phyloP scores from a whole-genome alignment of 2,888 invertebrate genomes.

The Neelides folsomi region DNA sequence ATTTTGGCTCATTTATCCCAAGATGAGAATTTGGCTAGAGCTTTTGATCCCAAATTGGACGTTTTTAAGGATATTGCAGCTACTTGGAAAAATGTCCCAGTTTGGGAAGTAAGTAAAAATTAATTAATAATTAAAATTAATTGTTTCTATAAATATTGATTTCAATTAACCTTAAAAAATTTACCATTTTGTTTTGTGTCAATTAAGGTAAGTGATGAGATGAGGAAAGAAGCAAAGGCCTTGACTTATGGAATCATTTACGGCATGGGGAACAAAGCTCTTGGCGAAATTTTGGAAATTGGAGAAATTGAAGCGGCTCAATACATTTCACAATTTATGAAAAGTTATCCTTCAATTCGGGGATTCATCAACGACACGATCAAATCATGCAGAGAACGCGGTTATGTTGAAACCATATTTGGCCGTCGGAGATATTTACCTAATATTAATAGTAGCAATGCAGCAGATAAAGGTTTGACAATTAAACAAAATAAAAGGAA shows the following conservation, averaged over 20 bases:
- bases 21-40: constrained; percentile 53
- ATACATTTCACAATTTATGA: constrained; percentile 45
- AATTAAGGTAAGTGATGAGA: constrained; percentile 53
- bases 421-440: constrained; percentile 66
- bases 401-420: constrained; percentile 70
- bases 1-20: constrained; percentile 78
- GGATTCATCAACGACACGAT: constrained; percentile 48
- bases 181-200: constrained; percentile 9
- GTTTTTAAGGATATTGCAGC: constrained; percentile 76
- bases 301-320: constrained; percentile 61
- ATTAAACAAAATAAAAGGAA: not conserved
- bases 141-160: too few species aligned
- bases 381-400: constrained; percentile 52
- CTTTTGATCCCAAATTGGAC: too few species aligned
- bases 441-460: constrained; percentile 51
- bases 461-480: constrained; percentile 47
- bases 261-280: constrained; percentile 77
- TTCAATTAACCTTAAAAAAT: not conserved
- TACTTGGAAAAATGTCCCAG: constrained; percentile 59
- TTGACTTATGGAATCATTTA: constrained; percentile 94
- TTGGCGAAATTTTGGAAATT: constrained; percentile 66
- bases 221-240: constrained; percentile 77
- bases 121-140: too few species aligned
- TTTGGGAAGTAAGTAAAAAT: constrained; percentile 44
- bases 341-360: constrained; percentile 43